Evolutionary conservation across 2,113 vertebrate genomes (phyloP).

Genomic region (Cyprinodon brontotheroides): DNA sequence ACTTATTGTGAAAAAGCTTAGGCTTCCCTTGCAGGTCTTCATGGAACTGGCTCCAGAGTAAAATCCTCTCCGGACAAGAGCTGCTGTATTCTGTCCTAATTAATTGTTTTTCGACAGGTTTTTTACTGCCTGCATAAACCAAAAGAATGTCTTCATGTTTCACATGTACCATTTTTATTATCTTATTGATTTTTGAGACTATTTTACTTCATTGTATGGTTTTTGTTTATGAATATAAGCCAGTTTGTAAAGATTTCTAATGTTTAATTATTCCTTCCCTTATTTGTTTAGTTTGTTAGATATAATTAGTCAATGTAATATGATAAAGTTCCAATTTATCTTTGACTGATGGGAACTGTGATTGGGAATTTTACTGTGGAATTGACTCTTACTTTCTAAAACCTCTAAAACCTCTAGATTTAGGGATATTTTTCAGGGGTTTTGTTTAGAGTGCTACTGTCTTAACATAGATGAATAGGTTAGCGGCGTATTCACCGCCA

Average conservation of each 20-base stretch:
- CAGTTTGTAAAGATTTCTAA: background rate
- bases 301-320: conserved; percentile 8
- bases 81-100: conserved; percentile 14
- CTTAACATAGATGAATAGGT: background rate
- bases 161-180: background rate
- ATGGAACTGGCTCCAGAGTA: conserved; percentile 12
- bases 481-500: too few species aligned
- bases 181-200: background rate
- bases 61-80: background rate
- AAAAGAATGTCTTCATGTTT: background rate
- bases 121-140: background rate
- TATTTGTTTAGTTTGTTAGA: conserved; percentile 3
- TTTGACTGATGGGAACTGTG: conserved; percentile 17
- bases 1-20: background rate
- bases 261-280: background rate
- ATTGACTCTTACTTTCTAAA: conserved; percentile 16
- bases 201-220: background rate
- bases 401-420: conserved; percentile 11
- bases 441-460: background rate
- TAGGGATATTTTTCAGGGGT: background rate
- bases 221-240: conserved; percentile 2
- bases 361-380: conserved; percentile 7
- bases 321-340: background rate
- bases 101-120: conserved; percentile 18
- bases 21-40: conserved; percentile 36